Percentiles rank a stretch among this genome's conserved stretches.
These are phyloP conservation scores for Nephila pilipes DNA, from an alignment of 1,140 invertebrate genomes.

Conservation along the genomic window DNA sequence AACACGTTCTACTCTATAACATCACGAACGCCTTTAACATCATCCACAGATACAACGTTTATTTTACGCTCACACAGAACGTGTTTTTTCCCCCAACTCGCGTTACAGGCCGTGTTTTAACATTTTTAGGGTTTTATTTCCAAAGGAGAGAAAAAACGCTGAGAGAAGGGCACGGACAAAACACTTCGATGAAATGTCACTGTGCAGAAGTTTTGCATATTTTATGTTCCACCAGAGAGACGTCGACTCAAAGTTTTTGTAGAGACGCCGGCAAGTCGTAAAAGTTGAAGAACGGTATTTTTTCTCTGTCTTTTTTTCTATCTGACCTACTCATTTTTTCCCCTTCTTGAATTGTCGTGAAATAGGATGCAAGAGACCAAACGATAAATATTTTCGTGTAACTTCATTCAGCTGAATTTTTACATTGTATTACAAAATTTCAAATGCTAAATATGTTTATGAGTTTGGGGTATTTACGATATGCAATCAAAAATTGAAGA, in stretches of 20 bases:
- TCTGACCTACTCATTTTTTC: not conserved
- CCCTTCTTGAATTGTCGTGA: not conserved
- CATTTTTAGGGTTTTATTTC: conserved; percentile 6
- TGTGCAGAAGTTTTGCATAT: conserved; percentile 45
- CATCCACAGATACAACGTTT: not conserved
- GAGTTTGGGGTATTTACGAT: too few species aligned
- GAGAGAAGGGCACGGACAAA: not conserved
- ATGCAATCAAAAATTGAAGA: too few species aligned
- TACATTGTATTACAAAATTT: not conserved
- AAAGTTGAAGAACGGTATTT: conserved; percentile 21
- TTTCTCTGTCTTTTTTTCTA: not conserved
- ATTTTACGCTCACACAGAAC: conserved; percentile 3
- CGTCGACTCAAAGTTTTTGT: conserved; percentile 36
- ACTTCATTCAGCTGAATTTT: not conserved
- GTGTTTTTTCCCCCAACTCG: not conserved
- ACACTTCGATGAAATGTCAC: not conserved
- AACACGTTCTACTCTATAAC: conserved; percentile 7
- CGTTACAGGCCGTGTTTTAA: conserved; percentile 13
- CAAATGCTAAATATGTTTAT: too few species aligned
- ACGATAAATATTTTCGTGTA: not conserved
- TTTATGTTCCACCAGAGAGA: conserved; percentile 23
- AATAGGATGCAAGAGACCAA: not conserved
- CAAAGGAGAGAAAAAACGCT: not conserved
- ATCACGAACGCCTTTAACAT: conserved; percentile 22
- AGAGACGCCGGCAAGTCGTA: conserved; percentile 19